phyloP scores from a whole-genome alignment of 2,113 vertebrate genomes.

The Mesoclemmys tuberculata region DNA sequence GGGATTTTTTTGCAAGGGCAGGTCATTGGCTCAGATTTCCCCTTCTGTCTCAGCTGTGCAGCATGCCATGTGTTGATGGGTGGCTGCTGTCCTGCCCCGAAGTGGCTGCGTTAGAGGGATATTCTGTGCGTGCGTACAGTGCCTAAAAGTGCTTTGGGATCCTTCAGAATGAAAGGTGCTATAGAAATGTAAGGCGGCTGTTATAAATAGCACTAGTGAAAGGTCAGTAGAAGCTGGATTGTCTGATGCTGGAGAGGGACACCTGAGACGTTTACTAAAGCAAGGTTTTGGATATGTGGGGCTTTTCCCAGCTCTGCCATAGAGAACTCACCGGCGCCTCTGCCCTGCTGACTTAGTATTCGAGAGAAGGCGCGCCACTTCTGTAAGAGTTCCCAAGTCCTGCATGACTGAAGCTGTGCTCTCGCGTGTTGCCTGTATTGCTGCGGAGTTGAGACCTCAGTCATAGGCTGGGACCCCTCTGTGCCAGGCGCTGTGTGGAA shows the following conservation, averaged over 20 bases:
- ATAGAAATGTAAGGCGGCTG: not conserved
- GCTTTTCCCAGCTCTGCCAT: not conserved
- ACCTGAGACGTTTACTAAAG: not conserved
- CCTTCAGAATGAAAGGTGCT: not conserved
- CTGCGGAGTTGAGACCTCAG: not conserved
- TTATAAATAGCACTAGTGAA: not conserved
- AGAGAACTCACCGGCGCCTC: not conserved
- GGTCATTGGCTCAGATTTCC: too few relatives aligned
- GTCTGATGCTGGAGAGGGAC: not conserved
- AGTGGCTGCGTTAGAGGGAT: not conserved
- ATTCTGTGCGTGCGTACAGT: not conserved
- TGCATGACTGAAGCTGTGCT: not conserved
- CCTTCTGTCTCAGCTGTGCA: too few relatives aligned
- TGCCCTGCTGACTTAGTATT: not conserved
- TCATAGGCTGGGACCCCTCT: not conserved
- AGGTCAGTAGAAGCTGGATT: not conserved
- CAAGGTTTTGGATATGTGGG: not conserved
- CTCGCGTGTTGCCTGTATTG: not conserved
- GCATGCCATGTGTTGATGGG: too few relatives aligned
- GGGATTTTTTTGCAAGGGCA: not conserved
- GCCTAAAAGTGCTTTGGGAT: not conserved
- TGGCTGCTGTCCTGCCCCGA: not conserved
- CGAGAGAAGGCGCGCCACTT: not conserved
- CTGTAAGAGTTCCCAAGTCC: not conserved
- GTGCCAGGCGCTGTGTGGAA: not conserved